phyloP scores from a whole-genome alignment of 2,797 vertebrate genomes.

The Orestias chungarensis region DNA sequence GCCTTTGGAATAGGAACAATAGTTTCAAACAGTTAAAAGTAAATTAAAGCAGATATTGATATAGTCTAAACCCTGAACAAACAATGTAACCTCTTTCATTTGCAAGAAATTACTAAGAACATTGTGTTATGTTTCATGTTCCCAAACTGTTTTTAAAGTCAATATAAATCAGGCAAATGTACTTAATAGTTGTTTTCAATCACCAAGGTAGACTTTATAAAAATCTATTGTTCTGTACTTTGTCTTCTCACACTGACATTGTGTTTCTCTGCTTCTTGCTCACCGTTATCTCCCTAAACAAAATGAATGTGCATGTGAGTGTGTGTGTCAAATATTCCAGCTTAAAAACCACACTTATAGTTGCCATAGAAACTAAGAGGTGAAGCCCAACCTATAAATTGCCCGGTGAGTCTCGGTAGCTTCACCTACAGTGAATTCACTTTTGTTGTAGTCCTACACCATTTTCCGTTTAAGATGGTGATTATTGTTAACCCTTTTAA shows the following conservation, averaged over 20 bases:
- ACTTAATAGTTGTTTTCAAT: not conserved
- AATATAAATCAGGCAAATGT: conserved; percentile 1
- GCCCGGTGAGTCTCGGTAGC: conserved; percentile 62
- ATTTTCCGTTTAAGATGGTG: conserved; percentile 42
- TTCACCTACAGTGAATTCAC: conserved; percentile 63
- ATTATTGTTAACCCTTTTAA: conserved; percentile 27
- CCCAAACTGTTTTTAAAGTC: not conserved
- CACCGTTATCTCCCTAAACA: conserved; percentile 57
- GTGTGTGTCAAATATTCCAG: conserved; percentile 70
- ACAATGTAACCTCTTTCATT: not conserved
- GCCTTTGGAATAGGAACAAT: too few relatives aligned
- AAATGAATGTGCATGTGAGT: conserved; percentile 47
- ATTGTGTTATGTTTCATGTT: not conserved
- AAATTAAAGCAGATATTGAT: too few relatives aligned
- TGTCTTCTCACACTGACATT: conserved; percentile 36
- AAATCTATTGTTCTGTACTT: conserved; percentile 11
- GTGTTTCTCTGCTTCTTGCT: conserved; percentile 48
- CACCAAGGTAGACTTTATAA: not conserved
- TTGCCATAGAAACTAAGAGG: conserved; percentile 83
- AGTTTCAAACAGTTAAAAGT: too few relatives aligned
- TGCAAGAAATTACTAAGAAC: not conserved
- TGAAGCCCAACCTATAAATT: conserved; percentile 80
- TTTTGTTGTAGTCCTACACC: conserved; percentile 60
- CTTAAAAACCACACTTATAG: conserved; percentile 74
- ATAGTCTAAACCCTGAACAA: not conserved